A percentile compares a stretch with the other conserved stretches of the same genome.
Evolutionary conservation across 2,113 vertebrate species (phyloP).

Genomic region (Nothobranchius kuhntae): DNA sequence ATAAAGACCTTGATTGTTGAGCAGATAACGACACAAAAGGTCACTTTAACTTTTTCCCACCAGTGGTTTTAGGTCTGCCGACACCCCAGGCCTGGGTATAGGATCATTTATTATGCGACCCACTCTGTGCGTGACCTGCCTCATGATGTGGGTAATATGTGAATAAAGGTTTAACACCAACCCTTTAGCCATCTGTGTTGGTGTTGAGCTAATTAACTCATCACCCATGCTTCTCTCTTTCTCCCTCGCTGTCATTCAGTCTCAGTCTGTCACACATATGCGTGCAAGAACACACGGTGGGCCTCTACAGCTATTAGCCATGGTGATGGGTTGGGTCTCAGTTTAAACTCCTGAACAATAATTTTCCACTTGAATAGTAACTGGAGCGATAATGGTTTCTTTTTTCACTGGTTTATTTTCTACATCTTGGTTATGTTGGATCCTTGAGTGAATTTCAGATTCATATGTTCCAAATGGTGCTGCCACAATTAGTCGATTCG

Average conservation of each 20-base stretch:
- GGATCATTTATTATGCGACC: constrained; percentile 28
- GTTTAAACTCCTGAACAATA: constrained; percentile 53
- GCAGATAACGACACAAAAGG: constrained; percentile 46
- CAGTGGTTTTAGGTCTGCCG: constrained; percentile 6
- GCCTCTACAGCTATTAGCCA: constrained; percentile 43
- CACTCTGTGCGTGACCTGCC: constrained; percentile 29
- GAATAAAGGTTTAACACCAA: constrained; percentile 66
- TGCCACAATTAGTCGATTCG: too few species aligned
- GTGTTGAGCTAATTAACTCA: constrained; percentile 65
- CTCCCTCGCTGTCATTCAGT: constrained; percentile 26
- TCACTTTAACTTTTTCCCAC: constrained; percentile 41
- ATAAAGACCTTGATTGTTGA: constrained; percentile 33
- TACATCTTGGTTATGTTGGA: neutral
- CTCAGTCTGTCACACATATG: constrained; percentile 22
- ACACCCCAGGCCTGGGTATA: constrained; percentile 30
- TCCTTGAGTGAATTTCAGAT: neutral
- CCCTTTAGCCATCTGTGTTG: constrained; percentile 66
- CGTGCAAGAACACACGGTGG: constrained; percentile 41
- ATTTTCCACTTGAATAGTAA: constrained; percentile 58
- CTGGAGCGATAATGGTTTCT: constrained; percentile 37
- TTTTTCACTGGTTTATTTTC: constrained; percentile 50
- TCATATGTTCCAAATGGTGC: neutral
- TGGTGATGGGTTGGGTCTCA: constrained; percentile 45
- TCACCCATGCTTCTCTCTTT: constrained; percentile 23
- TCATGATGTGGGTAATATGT: constrained; percentile 58